These are phyloP conservation scores for Trypoxylon attenuatum DNA, from an alignment of 2,888 invertebrate species.

Conservation along the genomic window DNA sequence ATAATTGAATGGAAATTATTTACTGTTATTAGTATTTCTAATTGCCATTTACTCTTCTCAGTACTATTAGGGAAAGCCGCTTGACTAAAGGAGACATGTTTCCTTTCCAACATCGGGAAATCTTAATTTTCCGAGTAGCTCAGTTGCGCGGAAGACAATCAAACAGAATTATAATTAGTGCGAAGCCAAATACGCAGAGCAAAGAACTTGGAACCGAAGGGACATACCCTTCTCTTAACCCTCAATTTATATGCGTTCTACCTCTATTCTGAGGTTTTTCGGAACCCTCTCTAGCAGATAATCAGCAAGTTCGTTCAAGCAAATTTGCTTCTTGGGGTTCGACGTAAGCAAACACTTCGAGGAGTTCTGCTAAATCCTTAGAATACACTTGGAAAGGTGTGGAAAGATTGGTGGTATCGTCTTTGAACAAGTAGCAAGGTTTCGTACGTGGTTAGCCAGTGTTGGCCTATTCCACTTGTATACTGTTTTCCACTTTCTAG, in stretches of 20 bases:
- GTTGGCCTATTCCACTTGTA: not conserved
- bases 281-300: slow-evolving; percentile 41
- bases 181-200: slow-evolving; percentile 3
- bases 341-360: slow-evolving; percentile 49
- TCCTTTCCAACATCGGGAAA: too few relatives aligned
- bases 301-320: slow-evolving; percentile 49
- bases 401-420: slow-evolving; percentile 41
- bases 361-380: slow-evolving; percentile 51
- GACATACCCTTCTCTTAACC: slow-evolving; percentile 30
- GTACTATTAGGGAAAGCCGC: too few relatives aligned
- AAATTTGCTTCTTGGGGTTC: slow-evolving; percentile 48
- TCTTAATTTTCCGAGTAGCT: not conserved
- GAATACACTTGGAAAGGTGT: slow-evolving; percentile 46
- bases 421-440: too few relatives aligned
- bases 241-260: slow-evolving; percentile 52
- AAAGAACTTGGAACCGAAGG: slow-evolving; percentile 16
- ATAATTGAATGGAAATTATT: too few relatives aligned
- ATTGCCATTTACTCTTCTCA: too few relatives aligned
- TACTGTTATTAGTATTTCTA: too few relatives aligned
- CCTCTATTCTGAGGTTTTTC: slow-evolving; percentile 40
- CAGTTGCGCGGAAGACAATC: not conserved
- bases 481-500: not conserved
- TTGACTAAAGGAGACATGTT: too few relatives aligned
- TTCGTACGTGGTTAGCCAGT: too few relatives aligned
- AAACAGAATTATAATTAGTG: slow-evolving; percentile 23